A percentile compares a stretch with the other conserved stretches of the same genome.
Evolutionary conservation across 2,888 invertebrate species (phyloP).

Genomic region (Aleiodes testaceus): DNA sequence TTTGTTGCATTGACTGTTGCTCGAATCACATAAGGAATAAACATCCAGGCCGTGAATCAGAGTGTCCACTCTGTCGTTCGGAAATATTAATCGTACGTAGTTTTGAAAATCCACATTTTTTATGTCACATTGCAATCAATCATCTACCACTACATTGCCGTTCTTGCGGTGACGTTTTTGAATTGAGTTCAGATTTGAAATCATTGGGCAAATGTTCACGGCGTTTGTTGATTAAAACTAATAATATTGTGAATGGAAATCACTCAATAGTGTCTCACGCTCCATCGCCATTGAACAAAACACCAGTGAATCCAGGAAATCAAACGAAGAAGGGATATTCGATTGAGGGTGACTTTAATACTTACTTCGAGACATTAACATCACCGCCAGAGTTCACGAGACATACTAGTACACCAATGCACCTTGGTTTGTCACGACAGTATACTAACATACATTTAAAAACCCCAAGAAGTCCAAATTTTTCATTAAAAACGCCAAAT

Average conservation of each 20-base stretch:
- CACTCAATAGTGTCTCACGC: slow-evolving; percentile 43
- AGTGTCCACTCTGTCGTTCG: slow-evolving; percentile 61
- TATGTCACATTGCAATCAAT: slow-evolving; percentile 59
- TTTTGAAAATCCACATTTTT: slow-evolving; percentile 55
- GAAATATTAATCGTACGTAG: slow-evolving; percentile 55
- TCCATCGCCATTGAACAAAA: slow-evolving; percentile 39
- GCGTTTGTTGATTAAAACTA: slow-evolving; percentile 19
- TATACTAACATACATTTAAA: slow-evolving; percentile 52
- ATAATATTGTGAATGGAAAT: slow-evolving; percentile 6
- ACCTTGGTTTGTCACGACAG: slow-evolving; percentile 46
- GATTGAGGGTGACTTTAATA: slow-evolving; percentile 47
- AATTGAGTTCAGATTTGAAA: slow-evolving; percentile 55
- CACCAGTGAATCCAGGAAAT: slow-evolving; percentile 29
- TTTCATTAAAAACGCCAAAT: slow-evolving; percentile 59
- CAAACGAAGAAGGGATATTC: slow-evolving; percentile 35
- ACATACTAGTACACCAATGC: slow-evolving; percentile 66
- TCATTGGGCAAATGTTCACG: slow-evolving; percentile 54
- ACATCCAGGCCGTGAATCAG: slow-evolving; percentile 55
- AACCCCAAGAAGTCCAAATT: slow-evolving; percentile 53
- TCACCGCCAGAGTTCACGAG: slow-evolving; percentile 62
- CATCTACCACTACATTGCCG: slow-evolving; percentile 64
- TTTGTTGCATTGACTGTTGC: slow-evolving; percentile 64
- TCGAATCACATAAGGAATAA: slow-evolving; percentile 59
- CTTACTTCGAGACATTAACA: slow-evolving; percentile 50
- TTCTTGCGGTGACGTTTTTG: slow-evolving; percentile 60